Evolutionary conservation across 2,113 vertebrate genomes (phyloP).

Genomic region (Anoplopoma fimbria): DNA sequence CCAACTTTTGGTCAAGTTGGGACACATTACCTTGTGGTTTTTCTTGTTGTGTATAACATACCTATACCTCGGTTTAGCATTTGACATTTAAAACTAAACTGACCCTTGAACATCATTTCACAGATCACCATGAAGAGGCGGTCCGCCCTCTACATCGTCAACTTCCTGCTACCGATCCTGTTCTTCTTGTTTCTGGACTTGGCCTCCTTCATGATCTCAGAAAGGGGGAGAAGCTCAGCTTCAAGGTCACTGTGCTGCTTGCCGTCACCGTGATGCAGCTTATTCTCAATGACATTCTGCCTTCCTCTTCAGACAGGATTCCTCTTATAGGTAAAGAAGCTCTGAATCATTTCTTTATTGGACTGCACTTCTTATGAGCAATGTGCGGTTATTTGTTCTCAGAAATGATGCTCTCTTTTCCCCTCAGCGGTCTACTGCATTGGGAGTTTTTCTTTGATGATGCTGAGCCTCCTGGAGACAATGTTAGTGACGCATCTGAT

Average conservation of each 20-base stretch:
- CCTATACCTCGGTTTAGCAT: background rate
- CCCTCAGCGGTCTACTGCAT: conserved; percentile 63
- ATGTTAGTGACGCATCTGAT: conserved; percentile 79
- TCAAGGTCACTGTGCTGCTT: conserved; percentile 72
- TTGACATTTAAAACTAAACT: background rate
- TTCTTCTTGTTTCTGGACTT: conserved; percentile 85
- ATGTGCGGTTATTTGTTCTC: background rate
- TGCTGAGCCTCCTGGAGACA: conserved; percentile 83
- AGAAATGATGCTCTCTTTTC: background rate
- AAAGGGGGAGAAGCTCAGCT: conserved; percentile 82
- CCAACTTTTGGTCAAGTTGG: too few species aligned
- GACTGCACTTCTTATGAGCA: background rate
- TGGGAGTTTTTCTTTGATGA: conserved; percentile 83
- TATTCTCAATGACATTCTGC: conserved; percentile 82
- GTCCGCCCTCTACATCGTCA: conserved; percentile 81
- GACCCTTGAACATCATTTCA: background rate
- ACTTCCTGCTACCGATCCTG: conserved; percentile 84
- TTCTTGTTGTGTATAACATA: too few species aligned
- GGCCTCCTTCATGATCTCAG: conserved; percentile 83
- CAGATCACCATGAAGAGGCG: conserved; percentile 84
- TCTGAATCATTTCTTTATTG: background rate
- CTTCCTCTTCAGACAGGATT: conserved; percentile 69
- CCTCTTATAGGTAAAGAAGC: conserved; percentile 76
- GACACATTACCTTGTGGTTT: background rate
- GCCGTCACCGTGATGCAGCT: conserved; percentile 79